Evolutionary conservation across 2,797 vertebrate genomes (phyloP), one percentile per base, ranked within the genome.

Genomic region (Dallia pectoralis): DNA sequence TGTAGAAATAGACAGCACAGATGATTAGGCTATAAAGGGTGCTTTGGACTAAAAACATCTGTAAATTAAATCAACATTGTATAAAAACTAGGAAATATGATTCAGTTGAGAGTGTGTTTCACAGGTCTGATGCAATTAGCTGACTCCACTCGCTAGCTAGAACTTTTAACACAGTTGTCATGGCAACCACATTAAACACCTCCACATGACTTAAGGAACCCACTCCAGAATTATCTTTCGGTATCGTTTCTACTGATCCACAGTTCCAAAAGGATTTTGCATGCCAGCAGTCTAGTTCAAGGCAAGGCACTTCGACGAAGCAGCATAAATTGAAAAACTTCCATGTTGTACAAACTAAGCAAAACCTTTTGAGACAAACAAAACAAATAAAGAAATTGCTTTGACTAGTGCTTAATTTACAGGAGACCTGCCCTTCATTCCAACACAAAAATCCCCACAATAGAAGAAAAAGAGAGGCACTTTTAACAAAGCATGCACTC

Each of bases 181-280:
- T 87, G 83, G 86, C 82, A 89, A 92, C 87, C 49, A 74, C 71
- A 67, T 83, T 87, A 86, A 81, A 79, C 51, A 77, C 79, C 79
- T 78, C 82, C 77, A 78, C 85, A 85, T 47, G 71, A 71, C 70
- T 84, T 90, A 88, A 91, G 7, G 40, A 4, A 44, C 12, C 33
- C 33, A 36, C 40, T 44, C 3, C 3, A 44, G 12, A 44, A 44
- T 9, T 44, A 44, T 44, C 3, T 4, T 44, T 44, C 12, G 40
- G 40, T 4, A 44, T 44, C 8, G 40, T 44, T 44, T 44, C 40
- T 8, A 44, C 12, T 44, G 40, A 11, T 44, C 40, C 40, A 44
- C 40, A 4, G 40, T 44, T 44, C 40, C 7, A 44, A 44, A 9
- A 44, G 7, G 40, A 11, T 44, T 44, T 44, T 44, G 40, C 40